Conservation (phyloP, 2,113 vertebrate genomes). For the Nycticryphes semicollaris region DNA sequence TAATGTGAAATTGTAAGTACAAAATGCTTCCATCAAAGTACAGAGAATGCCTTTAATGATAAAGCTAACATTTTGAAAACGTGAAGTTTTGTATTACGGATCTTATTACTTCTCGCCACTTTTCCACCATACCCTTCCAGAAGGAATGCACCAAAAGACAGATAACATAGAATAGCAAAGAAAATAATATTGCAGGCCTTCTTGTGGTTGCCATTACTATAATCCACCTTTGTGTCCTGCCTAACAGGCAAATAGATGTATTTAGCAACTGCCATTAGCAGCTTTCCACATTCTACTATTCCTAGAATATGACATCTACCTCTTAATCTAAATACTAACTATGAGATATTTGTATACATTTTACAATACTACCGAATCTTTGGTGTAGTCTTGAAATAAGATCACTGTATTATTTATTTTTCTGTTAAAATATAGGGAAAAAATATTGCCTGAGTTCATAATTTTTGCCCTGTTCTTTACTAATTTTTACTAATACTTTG, state of each 20-base stretch:
- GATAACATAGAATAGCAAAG: conserved; percentile 44
- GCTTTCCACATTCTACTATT: conserved; percentile 34
- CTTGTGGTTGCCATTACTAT: not conserved
- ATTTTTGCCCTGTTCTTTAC: conserved; percentile 21
- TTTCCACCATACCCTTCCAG: conserved; percentile 68
- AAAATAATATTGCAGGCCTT: conserved; percentile 25
- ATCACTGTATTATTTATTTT: not conserved
- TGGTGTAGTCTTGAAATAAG: conserved; percentile 22
- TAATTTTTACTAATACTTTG: not conserved
- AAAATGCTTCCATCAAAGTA: conserved; percentile 58
- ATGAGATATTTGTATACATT: conserved; percentile 73
- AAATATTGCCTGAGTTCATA: not conserved
- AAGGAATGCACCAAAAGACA: conserved; percentile 63
- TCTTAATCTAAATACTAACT: conserved; percentile 78
- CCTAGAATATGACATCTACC: conserved; percentile 79
- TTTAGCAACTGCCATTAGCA: conserved; percentile 23
- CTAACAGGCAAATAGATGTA: conserved; percentile 18
- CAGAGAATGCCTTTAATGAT: conserved; percentile 44
- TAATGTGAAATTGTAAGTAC: conserved; percentile 61
- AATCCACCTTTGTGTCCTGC: conserved; percentile 11
- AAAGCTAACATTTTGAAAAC: conserved; percentile 29
- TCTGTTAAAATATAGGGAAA: not conserved
- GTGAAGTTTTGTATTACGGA: conserved; percentile 34
- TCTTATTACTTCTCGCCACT: conserved; percentile 18
- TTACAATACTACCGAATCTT: conserved; percentile 20